Evolutionary conservation across 35 echinoderm and acorn worm genomes (phyloP), one percentile per base, ranked within the genome.

Genomic region (Amphiura filiformis): DNA sequence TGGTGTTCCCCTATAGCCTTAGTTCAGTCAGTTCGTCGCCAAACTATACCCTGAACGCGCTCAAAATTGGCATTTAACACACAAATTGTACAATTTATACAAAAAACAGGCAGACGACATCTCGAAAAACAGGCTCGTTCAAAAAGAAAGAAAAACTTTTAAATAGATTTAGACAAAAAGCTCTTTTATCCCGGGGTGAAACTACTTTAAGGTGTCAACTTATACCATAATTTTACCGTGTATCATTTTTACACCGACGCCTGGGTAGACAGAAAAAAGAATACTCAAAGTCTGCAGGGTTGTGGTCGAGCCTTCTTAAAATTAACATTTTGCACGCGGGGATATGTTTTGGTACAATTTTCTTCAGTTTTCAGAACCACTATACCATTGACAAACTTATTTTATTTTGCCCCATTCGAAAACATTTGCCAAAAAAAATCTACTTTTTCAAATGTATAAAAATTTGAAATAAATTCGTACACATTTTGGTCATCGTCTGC

Each of bases 61-160:
- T 17, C 7, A 70, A 70, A 70, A 70, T n/a, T 4, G 5, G 5
- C 17, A 47, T 47, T 9, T 47, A 47, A 47, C 41, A 30, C 61
- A 30, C 11, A n/a, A 70, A 70, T 70, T 70, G 61, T 70, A 70
- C 61, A 26, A 70, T 70, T 70, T 70, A n/a, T 11, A 70, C 26
- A 70, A 11, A 20, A n/a, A 2, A n/a, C 61, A 70, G n/a, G 61
- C 61, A 70, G 61, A 70, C 61, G 61, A 70, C 61, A 26, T 15
- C 61, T 70, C 61, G 26, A 52, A 70, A 70, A 70, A 70, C 61
- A 70, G 28, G 17, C 61, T 70, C 61, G 61, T 70, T 70, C 61
- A n/a, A 15, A 30, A 70, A 70, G 26, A 70, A 70, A 70, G 41
- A 4, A 47, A 47, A 47, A 18, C 7, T 2, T 2, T 70, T 70